Conservation (phyloP, 2,888 invertebrate species). For the Dicyrtoma fusca region DNA sequence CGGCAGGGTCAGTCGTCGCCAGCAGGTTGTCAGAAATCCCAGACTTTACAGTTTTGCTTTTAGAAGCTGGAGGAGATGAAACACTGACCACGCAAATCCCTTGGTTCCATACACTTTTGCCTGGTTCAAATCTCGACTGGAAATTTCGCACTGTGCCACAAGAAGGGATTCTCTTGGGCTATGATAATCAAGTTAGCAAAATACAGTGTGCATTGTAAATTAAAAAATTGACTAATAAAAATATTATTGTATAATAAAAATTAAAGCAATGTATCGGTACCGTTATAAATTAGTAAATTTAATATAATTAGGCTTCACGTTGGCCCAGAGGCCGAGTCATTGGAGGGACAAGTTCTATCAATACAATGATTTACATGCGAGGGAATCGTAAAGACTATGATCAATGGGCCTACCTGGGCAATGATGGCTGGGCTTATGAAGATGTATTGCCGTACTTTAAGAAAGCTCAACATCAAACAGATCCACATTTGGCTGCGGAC, state of each 20-base stretch:
- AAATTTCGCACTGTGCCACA: slow-evolving; percentile 63
- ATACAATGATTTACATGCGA: slow-evolving; percentile 84
- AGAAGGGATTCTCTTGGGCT: slow-evolving; percentile 46
- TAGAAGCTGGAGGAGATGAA: slow-evolving; percentile 65
- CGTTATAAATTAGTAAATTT: no score
- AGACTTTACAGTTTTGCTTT: slow-evolving; percentile 62
- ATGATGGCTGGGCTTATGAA: slow-evolving; percentile 49
- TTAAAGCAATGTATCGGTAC: background rate
- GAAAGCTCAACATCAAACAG: slow-evolving; percentile 47
- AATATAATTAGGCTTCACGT: slow-evolving; percentile 27
- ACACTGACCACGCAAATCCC: slow-evolving; percentile 62
- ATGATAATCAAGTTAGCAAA: slow-evolving; percentile 43
- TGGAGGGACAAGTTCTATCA: slow-evolving; percentile 71
- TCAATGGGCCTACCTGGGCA: slow-evolving; percentile 73
- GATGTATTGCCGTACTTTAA: slow-evolving; percentile 50
- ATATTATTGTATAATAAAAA: background rate
- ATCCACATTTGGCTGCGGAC: slow-evolving; percentile 46
- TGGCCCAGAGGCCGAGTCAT: slow-evolving; percentile 70
- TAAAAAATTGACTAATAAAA: slow-evolving; percentile 3
- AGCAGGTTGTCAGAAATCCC: slow-evolving; percentile 61
- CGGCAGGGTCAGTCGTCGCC: slow-evolving; percentile 65
- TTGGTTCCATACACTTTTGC: slow-evolving; percentile 58
- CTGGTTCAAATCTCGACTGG: slow-evolving; percentile 61
- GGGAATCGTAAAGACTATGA: slow-evolving; percentile 86
- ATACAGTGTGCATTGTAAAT: background rate